Evolutionary conservation across 2,113 vertebrate species (phyloP), one percentile per base, ranked within the genome.

Genomic region (Nothoprocta perdicaria): DNA sequence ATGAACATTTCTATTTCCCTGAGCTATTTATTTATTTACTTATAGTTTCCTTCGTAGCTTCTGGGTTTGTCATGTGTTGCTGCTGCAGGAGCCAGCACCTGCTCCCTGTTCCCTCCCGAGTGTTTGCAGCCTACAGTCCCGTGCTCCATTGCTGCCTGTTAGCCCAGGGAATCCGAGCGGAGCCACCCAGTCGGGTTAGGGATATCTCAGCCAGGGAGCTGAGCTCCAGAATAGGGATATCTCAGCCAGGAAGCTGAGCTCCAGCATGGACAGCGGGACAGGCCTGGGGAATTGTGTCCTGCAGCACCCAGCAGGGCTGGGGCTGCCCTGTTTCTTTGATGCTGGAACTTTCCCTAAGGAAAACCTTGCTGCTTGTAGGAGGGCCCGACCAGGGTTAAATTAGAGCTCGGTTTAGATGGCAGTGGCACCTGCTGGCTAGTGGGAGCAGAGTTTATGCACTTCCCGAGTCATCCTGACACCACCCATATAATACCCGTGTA

Each of bases 241-340:
- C 35, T 38, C 35, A 38, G 35, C 35, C 35, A 38, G 35, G 35
- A 8, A 69, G 24, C 60, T 68, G 75, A 79, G 62, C 24, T 87
- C 67, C 62, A 16, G 2, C 4, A 0, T 5, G 40, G 31, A 10
- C 4, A 38, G 26, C 0, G 3, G 40, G 22, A 8, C 5, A 33
- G 22, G 17, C 5, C 6, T 55, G 53, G 27, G 27, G 53, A 29
- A 2, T 21, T 76, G 53, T 53, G 35, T 50, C 60, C 77, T 58
- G 60, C 31, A n/a, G 11, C n/a, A 14, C 45, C 4, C 2, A 3
- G 46, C 29, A 45, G 26, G 18, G 21, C 0, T 82, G 62, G 50
- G 69, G 33, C 9, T 61, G 35, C 8, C 82, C 23, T 31, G 31
- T 74, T 77, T 46, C 46, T 75, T 92, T 89, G 29, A 31, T 57